Evolutionary conservation across 2,797 vertebrate species (phyloP), one percentile per base, ranked within the genome.

Genomic region (Lithobates sylvaticus): DNA sequence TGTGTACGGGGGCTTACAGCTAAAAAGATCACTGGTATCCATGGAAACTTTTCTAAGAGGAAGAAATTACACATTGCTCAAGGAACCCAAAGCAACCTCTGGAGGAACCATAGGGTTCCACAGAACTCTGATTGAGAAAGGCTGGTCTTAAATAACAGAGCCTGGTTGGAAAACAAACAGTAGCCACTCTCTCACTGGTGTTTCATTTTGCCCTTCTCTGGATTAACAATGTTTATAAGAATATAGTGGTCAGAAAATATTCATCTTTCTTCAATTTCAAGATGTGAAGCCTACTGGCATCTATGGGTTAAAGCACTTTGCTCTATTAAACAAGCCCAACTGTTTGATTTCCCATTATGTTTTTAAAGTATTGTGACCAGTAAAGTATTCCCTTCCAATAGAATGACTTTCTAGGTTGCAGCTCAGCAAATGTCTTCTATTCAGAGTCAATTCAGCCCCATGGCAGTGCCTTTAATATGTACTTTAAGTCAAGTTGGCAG

Each of bases 401-500:
- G n/a, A 65, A 65, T 65, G 61, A 26, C 61, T 65, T 65, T 26
- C 26, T 67, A 26, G 10, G 65, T 29, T 26, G 65, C 65, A 67
- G n/a, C 26, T 67, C 26, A 67, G 65, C 21, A 29, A 67, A 67
- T 67, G 26, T 67, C 10, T 29, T 67, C 27, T 26, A 26, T 67
- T 67, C 10, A 67, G 65, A 27, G 65, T 9, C 10, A 67, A 15
- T 61, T 67, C 9, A 67, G 65, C 65, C 65, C 65, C 5, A 5
- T 67, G 65, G 65, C 27, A 67, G 27, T 67, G 65, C 27, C 65
- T 67, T 26, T 26, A 67, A 26, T 67, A 67, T 67, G 65, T 15
- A 67, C 65, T 67, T 67, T 67, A 67, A 67, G 65, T 67, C n/a
- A 67, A 67, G 65, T 29, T 67, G 65, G 27, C 65, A 67, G 5